Conservation (phyloP, 1,140 invertebrate species). For the Meloidogyne hapla region DNA sequence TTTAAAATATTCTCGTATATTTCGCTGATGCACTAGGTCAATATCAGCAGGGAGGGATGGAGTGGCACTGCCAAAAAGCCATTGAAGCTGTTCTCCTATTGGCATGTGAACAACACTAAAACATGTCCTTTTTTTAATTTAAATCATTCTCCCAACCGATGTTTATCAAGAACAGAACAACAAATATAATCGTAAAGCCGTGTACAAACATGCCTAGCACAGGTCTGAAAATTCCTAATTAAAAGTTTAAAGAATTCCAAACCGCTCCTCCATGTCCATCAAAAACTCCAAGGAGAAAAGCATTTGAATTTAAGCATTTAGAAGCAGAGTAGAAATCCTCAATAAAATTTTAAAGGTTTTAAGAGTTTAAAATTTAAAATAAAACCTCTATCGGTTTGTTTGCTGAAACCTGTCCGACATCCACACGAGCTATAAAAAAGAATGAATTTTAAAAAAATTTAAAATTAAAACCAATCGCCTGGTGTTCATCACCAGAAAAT, state of each 20-base stretch:
- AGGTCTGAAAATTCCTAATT: constrained; percentile 21
- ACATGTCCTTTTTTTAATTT: too few relatives aligned
- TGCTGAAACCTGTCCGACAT: constrained; percentile 58
- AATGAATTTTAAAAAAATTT: not conserved
- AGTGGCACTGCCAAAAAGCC: constrained; percentile 59
- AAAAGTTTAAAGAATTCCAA: not conserved
- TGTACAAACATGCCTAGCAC: constrained; percentile 55
- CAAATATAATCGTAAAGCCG: constrained; percentile 41
- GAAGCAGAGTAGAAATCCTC: constrained; percentile 63
- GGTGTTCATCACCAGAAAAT: constrained; percentile 7
- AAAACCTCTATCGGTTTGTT: constrained; percentile 62
- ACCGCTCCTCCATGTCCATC: constrained; percentile 60
- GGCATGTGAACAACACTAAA: constrained; percentile 40
- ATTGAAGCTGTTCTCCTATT: constrained; percentile 55
- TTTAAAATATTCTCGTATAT: constrained; percentile 51
- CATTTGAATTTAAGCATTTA: constrained; percentile 60
- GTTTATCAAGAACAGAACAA: constrained; percentile 48
- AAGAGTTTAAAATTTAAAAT: constrained; percentile 55
- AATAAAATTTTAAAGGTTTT: constrained; percentile 11
- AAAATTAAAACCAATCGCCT: not conserved
- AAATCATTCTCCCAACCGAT: not conserved
- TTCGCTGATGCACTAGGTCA: constrained; percentile 39
- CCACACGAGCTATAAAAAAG: constrained; percentile 46
- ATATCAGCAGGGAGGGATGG: constrained; percentile 46
- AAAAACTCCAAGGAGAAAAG: constrained; percentile 59